These are phyloP conservation scores for Tyrannus savana DNA, from an alignment of 2,113 vertebrate genomes.

Conservation along the genomic window DNA sequence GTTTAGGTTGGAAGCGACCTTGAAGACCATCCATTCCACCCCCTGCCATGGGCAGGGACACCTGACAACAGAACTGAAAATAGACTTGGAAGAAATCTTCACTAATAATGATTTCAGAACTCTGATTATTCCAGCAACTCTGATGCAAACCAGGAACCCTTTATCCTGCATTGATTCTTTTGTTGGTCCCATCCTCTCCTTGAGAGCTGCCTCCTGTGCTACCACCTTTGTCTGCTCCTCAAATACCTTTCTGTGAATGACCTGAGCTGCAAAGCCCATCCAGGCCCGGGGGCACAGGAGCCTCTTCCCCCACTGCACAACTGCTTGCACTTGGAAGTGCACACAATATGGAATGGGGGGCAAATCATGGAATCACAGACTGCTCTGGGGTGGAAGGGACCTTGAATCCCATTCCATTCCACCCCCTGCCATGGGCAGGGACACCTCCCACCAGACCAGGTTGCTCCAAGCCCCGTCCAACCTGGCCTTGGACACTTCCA, in stretches of 20 bases:
- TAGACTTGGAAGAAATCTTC: background rate
- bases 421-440: background rate
- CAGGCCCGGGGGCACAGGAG: background rate
- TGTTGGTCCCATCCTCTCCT: background rate
- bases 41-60: no score
- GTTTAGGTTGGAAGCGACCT: background rate
- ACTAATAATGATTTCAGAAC: background rate
- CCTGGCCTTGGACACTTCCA: background rate
- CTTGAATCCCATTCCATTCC: rapidly evolving
- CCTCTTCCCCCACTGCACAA: background rate
- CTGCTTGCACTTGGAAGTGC: background rate
- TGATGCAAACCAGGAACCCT: background rate
- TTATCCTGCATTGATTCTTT: background rate
- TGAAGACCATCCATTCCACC: no score
- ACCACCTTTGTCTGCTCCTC: background rate
- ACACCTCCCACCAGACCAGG: background rate
- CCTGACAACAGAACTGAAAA: background rate
- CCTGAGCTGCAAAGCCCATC: background rate
- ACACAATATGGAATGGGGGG: background rate
- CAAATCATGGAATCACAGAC: background rate
- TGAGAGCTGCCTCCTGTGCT: background rate
- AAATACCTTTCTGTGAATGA: background rate
- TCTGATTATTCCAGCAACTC: background rate
- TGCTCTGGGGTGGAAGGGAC: no score
- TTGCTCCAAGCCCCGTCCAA: background rate